Evolutionary conservation across 2,113 vertebrate species (phyloP), one percentile per base, ranked within the genome.

Genomic region (Pimephales promelas): DNA sequence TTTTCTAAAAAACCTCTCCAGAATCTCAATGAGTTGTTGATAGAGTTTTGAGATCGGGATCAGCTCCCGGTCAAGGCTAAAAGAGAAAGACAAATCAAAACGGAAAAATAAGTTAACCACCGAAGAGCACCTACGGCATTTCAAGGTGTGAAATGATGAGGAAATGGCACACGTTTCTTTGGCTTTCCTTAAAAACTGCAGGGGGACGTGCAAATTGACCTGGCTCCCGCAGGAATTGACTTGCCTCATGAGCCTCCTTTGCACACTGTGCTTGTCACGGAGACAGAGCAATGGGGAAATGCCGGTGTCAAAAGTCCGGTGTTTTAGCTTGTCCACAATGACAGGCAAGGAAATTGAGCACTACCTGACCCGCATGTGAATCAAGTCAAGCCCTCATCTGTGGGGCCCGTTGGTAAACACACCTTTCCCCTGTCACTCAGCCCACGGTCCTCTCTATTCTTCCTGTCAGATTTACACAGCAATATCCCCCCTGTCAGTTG

Each of bases 241-340:
- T 89, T 84, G 43, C 73, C 52, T 84, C 87, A 89, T 80, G 86
- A 82, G 83, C 64, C 84, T 87, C 86, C 80, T 88, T 90, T 89
- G 71, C 71, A 59, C 18, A 92, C 90, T 91, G 90, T 85, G 89
- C 81, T 80, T 92, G 92, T 92, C 92, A 92, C 88, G 64, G 83
- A 91, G 90, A 90, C 88, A 88, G 90, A 92, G 88, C 83, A 76
- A 90, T 87, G 86, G 90, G 90, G 89, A 92, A 92, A 92, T 88
- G 88, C 87, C 52, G 34, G 88, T 90, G 90, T 91, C 92, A 92
- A 87, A 91, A 89, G 92, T 88, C 85, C 66, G 88, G 82, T 90
- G 90, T 91, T 92, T 92, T 89, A 90, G 88, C 91, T 92, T 91
- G 93, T 93, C 88, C 81, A 8, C 62, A 85, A 85, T 94, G 92